Percentiles rank a stretch among this genome's conserved stretches.
These are phyloP conservation scores for Monopterus albus DNA, from an alignment of 2,113 vertebrate genomes.

Conservation along the genomic window DNA sequence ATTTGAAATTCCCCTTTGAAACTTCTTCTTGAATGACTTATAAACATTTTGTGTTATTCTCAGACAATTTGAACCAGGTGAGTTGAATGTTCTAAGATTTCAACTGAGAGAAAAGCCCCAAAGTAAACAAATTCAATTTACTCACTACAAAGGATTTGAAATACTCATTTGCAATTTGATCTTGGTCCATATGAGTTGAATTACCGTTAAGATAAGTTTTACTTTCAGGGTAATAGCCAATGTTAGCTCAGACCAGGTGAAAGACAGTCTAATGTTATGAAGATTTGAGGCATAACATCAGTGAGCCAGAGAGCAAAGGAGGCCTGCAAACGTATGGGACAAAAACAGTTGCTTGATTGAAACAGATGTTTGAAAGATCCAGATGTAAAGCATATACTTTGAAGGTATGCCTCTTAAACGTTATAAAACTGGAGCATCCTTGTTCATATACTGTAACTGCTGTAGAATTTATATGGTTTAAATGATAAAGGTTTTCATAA, in stretches of 20 bases:
- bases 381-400: conserved; percentile 44
- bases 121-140: conserved; percentile 54
- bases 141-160: conserved; percentile 46
- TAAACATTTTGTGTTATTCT: conserved; percentile 46
- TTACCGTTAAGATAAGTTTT: conserved; percentile 47
- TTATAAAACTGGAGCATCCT: neutral
- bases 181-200: conserved; percentile 27
- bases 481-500: neutral
- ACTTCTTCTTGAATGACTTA: conserved; percentile 37
- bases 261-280: conserved; percentile 37
- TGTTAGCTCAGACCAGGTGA: conserved; percentile 47
- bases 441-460: neutral
- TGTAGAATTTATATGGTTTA: neutral
- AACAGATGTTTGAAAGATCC: conserved; percentile 53
- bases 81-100: conserved; percentile 48
- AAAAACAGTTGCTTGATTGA: conserved; percentile 17
- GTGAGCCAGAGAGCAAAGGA: conserved; percentile 35
- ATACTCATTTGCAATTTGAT: conserved; percentile 49
- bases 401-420: neutral
- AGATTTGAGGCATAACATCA: conserved; percentile 35
- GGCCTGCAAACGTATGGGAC: conserved; percentile 18
- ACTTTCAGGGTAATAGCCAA: conserved; percentile 43
- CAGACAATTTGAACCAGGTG: conserved; percentile 72
- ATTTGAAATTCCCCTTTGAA: conserved; percentile 28
- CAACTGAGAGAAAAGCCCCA: conserved; percentile 33